Evolutionary conservation across 1,140 invertebrate species (phyloP).

Genomic region (Penaeus japonicus): DNA sequence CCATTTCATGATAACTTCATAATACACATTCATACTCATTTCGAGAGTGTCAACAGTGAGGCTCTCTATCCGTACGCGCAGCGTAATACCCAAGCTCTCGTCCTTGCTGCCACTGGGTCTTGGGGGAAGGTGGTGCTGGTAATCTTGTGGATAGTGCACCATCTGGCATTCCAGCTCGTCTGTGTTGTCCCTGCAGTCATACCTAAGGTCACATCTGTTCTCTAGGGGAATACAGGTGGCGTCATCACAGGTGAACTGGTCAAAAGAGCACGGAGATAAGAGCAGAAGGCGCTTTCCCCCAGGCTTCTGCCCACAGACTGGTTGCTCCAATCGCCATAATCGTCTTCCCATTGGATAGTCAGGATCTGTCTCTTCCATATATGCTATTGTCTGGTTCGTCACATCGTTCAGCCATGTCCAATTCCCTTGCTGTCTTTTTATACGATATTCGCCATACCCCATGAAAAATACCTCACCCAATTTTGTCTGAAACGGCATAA

Average conservation of each 20-base stretch:
- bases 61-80: not conserved
- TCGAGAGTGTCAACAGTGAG: conserved; percentile 4
- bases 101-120: not conserved
- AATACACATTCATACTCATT: conserved; percentile 18
- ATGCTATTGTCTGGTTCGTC: conserved; percentile 33
- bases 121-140: conserved; percentile 50
- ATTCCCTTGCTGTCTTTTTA: not conserved
- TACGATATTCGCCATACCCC: conserved; percentile 53
- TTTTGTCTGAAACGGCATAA: conserved; percentile 30
- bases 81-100: not conserved
- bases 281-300: conserved; percentile 14
- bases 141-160: conserved; percentile 19
- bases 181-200: conserved; percentile 74
- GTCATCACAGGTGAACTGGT: conserved; percentile 61
- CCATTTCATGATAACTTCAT: conserved; percentile 15
- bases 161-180: conserved; percentile 74
- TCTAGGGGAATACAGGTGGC: conserved; percentile 65
- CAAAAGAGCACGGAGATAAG: conserved; percentile 61
- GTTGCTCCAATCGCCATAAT: conserved; percentile 27
- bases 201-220: conserved; percentile 71
- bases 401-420: conserved; percentile 45
- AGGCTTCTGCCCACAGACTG: conserved; percentile 31
- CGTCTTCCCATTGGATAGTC: conserved; percentile 55
- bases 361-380: conserved; percentile 24
- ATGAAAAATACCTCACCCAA: conserved; percentile 27